Conservation (phyloP, 2,888 invertebrate genomes). For the Dicyrtomina minuta region DNA sequence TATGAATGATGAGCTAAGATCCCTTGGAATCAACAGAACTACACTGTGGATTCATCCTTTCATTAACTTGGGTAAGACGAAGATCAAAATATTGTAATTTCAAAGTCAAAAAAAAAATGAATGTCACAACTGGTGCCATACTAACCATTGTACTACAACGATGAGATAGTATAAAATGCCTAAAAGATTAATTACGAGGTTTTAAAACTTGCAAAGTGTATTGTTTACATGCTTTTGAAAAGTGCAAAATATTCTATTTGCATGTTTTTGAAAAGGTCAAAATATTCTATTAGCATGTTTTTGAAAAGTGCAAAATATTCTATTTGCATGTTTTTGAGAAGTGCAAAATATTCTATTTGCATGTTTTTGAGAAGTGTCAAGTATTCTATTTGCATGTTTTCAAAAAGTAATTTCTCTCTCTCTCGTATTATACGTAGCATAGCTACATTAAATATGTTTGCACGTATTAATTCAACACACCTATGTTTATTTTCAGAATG, state of each 20-base stretch:
- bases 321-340: too few relatives aligned
- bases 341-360: too few relatives aligned
- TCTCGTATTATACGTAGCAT: neutral
- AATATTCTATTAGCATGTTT: neutral
- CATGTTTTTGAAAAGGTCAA: neutral
- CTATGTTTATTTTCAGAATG: conserved; percentile 20
- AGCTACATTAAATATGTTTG: too few relatives aligned
- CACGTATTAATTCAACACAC: neutral
- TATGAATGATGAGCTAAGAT: neutral
- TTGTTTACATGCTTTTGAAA: too few relatives aligned
- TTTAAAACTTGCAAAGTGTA: too few relatives aligned
- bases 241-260: too few relatives aligned
- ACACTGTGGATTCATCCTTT: conserved; percentile 86
- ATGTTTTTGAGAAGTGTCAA: neutral
- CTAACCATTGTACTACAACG: neutral
- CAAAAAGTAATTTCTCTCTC: too few relatives aligned
- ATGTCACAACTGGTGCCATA: neutral
- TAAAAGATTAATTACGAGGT: too few relatives aligned
- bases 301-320: too few relatives aligned
- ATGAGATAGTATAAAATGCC: neutral
- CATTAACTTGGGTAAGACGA: conserved; percentile 62
- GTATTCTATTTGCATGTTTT: neutral
- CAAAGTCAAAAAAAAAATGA: neutral
- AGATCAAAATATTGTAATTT: neutral
- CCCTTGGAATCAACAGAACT: conserved; percentile 57